Percentiles rank a stretch among this genome's conserved stretches.
Conservation (phyloP, 2,113 vertebrate genomes). For the Mormyrus iriodes region DNA sequence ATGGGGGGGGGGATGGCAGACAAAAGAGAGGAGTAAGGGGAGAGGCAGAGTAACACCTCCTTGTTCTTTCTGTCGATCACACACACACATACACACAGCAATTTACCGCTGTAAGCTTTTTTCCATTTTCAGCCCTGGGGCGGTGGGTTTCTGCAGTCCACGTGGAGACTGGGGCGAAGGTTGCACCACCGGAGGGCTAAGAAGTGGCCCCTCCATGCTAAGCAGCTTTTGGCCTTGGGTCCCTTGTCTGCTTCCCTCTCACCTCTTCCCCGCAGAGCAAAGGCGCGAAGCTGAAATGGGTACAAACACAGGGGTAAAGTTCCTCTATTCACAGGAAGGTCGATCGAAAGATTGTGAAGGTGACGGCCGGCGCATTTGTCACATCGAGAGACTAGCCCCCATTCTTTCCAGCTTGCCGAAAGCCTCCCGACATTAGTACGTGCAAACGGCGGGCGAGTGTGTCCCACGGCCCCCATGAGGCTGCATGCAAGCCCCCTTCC, state of each 20-base stretch:
- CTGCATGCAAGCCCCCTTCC: not conserved
- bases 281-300: constrained; percentile 12
- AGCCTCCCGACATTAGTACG: not conserved
- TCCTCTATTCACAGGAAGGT: constrained; percentile 26
- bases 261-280: not conserved
- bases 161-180: constrained; percentile 42
- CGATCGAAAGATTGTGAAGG: not conserved
- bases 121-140: constrained; percentile 50
- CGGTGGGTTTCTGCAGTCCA: constrained; percentile 38
- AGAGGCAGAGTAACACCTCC: not conserved
- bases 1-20: not conserved
- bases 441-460: not conserved
- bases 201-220: not conserved
- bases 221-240: not conserved
- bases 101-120: constrained; percentile 39
- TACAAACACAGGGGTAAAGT: constrained; percentile 3
- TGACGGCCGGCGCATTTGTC: too few relatives aligned
- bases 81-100: not conserved
- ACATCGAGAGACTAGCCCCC: not conserved
- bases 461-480: not conserved
- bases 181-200: not conserved
- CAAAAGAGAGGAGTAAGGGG: too few relatives aligned
- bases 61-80: not conserved
- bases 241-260: not conserved
- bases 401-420: not conserved